A percentile compares a stretch with the other conserved stretches of the same genome.
These are phyloP conservation scores for Trachythela sp. DNA, from an alignment of 64 coral and sea anemone species.

Conservation along the genomic window DNA sequence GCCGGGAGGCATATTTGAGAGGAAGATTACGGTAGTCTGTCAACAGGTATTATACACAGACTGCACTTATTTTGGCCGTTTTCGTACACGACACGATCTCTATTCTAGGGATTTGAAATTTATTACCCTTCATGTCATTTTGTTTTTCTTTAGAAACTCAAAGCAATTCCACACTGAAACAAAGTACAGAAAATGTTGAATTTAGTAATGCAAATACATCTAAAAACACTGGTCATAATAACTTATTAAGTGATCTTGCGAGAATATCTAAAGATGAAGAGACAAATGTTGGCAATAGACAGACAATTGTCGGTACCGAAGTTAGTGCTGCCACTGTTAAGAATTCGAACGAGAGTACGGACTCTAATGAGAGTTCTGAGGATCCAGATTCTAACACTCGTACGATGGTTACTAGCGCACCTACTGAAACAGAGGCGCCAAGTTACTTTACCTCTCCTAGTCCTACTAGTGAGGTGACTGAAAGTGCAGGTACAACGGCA, in stretches of 20 bases:
- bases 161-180: not conserved
- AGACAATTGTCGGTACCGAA: not conserved
- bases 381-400: not conserved
- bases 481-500: not conserved
- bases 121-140: too few relatives aligned
- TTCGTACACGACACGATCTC: too few relatives aligned
- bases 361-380: not conserved
- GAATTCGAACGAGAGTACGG: not conserved
- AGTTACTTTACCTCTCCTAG: not conserved
- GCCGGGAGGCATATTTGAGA: too few relatives aligned
- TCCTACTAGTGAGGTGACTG: not conserved
- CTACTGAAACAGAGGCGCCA: not conserved
- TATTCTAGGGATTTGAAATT: too few relatives aligned
- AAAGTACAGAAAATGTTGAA: not conserved
- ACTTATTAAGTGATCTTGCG: slow-evolving; percentile 9
- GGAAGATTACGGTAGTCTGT: too few relatives aligned
- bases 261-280: slow-evolving; percentile 27
- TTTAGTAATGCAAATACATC: not conserved
- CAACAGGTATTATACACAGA: too few relatives aligned
- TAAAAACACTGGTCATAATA: not conserved
- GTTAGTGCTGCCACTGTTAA: not conserved
- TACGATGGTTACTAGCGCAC: not conserved
- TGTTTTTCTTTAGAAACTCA: not conserved
- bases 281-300: not conserved
- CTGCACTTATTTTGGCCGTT: too few relatives aligned